Evolutionary conservation across 2,888 invertebrate genomes (phyloP).

Genomic region (Listrodromus nycthemerus): DNA sequence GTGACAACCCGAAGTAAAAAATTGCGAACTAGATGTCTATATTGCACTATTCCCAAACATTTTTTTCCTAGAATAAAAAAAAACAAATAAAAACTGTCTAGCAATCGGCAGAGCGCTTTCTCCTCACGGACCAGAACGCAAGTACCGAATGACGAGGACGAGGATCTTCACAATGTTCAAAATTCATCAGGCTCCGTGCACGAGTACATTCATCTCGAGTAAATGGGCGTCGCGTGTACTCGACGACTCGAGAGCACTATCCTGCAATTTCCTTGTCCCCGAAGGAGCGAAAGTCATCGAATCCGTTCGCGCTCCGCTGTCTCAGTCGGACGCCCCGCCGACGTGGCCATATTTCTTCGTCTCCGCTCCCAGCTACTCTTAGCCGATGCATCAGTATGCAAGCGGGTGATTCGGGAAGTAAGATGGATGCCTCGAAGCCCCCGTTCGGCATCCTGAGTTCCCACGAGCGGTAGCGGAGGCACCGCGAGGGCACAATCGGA

Average conservation of each 20-base stretch:
- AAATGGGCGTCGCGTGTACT: background rate
- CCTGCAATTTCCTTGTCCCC: constrained; percentile 49
- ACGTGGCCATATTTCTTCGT: constrained; percentile 47
- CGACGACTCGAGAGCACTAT: constrained; percentile 33
- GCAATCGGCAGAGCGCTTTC: too few species aligned
- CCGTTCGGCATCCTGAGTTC: constrained; percentile 71
- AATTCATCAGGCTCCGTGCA: background rate
- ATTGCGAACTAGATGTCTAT: too few species aligned
- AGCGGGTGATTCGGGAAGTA: constrained; percentile 65
- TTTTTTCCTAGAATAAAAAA: too few species aligned
- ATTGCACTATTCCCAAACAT: too few species aligned
- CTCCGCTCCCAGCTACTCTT: constrained; percentile 30
- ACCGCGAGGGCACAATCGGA: background rate
- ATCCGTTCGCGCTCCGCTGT: constrained; percentile 44
- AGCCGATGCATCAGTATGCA: constrained; percentile 77
- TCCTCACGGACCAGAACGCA: background rate
- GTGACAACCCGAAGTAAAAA: too few species aligned
- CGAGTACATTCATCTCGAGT: background rate
- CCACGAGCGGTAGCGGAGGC: constrained; percentile 56
- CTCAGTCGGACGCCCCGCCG: constrained; percentile 31
- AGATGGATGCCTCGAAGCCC: constrained; percentile 69
- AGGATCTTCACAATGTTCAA: background rate
- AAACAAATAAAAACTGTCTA: too few species aligned
- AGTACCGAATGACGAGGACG: background rate
- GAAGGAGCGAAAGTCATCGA: constrained; percentile 58